Evolutionary conservation across 1,140 invertebrate genomes (phyloP).

Genomic region (Phthorimaea operculella): DNA sequence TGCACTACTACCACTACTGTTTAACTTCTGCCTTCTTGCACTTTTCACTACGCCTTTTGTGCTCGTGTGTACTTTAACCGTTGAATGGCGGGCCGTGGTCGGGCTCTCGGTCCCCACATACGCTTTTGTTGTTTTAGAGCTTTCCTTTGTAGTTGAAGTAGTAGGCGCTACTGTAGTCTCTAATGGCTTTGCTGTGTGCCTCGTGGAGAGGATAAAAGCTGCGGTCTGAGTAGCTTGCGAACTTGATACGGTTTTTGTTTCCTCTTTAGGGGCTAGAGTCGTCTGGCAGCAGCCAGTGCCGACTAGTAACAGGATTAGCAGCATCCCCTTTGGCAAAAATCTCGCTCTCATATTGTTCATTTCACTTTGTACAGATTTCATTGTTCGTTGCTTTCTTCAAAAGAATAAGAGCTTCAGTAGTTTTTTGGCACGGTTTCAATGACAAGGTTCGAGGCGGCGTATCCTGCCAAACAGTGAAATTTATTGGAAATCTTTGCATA

Average conservation of each 20-base stretch:
- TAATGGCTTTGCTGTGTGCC: constrained; percentile 32
- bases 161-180: constrained; percentile 28
- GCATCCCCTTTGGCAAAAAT: constrained; percentile 19
- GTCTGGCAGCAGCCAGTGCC: constrained; percentile 24
- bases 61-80: constrained; percentile 36
- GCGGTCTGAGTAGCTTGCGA: constrained; percentile 19
- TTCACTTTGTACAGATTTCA: constrained; percentile 1
- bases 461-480: not conserved
- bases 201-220: constrained; percentile 26
- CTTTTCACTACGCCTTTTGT: constrained; percentile 48
- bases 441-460: not conserved
- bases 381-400: not conserved
- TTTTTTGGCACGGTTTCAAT: constrained; percentile 15
- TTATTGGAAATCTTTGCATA: not conserved
- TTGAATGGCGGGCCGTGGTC: constrained; percentile 35
- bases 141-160: constrained; percentile 44
- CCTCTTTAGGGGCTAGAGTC: constrained; percentile 24
- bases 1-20: constrained; percentile 39
- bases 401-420: not conserved
- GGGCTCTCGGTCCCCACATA: constrained; percentile 33
- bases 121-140: constrained; percentile 42
- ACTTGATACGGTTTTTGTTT: constrained; percentile 27
- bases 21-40: constrained; percentile 56
- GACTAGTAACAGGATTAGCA: constrained; percentile 31
- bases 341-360: constrained; percentile 7